These are phyloP conservation scores for Conger conger DNA, from an alignment of 2,113 vertebrate genomes.

Conservation along the genomic window DNA sequence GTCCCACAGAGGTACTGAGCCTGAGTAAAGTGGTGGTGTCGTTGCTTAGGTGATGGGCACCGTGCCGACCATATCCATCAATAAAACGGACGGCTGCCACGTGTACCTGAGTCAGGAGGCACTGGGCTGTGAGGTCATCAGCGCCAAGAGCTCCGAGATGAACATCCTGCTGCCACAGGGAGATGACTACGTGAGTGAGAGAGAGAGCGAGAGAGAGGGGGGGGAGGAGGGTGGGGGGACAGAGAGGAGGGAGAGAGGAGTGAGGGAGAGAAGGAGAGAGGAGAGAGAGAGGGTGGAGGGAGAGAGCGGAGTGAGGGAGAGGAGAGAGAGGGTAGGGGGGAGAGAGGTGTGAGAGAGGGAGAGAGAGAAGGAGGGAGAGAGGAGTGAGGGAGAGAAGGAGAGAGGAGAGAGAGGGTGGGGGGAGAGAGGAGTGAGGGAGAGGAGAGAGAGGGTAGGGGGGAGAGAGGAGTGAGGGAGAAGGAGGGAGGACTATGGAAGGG, in stretches of 20 bases:
- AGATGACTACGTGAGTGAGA: constrained; percentile 87
- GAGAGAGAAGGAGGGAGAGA: neutral
- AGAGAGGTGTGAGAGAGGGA: neutral
- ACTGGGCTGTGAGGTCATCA: constrained; percentile 88
- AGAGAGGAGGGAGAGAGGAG: too few relatives aligned
- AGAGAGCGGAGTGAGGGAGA: too few relatives aligned
- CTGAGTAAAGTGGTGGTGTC: neutral
- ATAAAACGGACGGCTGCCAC: constrained; percentile 97
- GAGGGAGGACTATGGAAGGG: too few relatives aligned
- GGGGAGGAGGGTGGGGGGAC: too few relatives aligned
- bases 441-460: too few relatives aligned
- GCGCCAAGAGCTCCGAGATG: constrained; percentile 97
- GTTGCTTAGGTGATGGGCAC: constrained; percentile 83
- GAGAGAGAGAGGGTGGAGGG: too few relatives aligned
- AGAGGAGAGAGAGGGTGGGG: too few relatives aligned
- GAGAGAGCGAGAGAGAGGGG: neutral
- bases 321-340: too few relatives aligned
- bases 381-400: constrained; percentile 61
- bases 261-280: too few relatives aligned
- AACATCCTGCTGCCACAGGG: constrained; percentile 88
- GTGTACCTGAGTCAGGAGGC: constrained; percentile 90
- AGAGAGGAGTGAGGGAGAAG: too few relatives aligned
- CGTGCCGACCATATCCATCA: constrained; percentile 96
- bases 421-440: neutral
- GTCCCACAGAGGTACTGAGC: too few relatives aligned